A percentile compares a stretch with the other conserved stretches of the same genome.
These are phyloP conservation scores for Donacobius atricapilla DNA, from an alignment of 2,113 vertebrate genomes.

Conservation along the genomic window DNA sequence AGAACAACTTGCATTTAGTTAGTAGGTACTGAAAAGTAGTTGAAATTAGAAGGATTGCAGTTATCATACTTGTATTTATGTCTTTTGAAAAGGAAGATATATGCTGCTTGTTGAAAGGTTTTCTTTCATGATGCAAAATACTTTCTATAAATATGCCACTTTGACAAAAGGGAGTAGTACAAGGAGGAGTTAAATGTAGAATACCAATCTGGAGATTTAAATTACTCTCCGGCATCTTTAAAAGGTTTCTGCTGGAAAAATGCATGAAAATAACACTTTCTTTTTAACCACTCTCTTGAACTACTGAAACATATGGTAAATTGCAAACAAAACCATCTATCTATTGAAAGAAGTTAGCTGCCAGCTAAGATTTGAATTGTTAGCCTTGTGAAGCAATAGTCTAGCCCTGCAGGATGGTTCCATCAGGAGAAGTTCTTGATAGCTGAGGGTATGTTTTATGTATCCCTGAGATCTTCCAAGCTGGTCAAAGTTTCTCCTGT, in stretches of 20 bases:
- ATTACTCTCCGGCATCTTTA: background rate
- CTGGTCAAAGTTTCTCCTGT: background rate
- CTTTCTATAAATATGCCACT: constrained; percentile 28
- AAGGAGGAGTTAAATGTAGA: background rate
- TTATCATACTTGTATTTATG: background rate
- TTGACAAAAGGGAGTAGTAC: background rate
- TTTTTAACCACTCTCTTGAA: background rate
- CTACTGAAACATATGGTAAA: background rate
- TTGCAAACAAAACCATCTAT: background rate
- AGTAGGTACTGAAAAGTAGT: background rate
- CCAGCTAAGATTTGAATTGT: background rate
- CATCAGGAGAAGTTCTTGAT: background rate
- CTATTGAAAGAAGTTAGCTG: background rate
- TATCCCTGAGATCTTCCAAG: background rate
- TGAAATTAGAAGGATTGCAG: background rate
- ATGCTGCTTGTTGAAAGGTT: background rate
- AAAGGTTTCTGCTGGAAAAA: background rate
- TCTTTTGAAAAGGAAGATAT: background rate
- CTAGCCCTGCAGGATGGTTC: background rate
- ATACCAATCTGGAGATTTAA: background rate
- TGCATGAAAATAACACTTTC: background rate
- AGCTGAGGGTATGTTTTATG: background rate
- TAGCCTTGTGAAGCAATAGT: background rate
- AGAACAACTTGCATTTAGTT: background rate
- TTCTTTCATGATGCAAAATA: background rate